A percentile compares a stretch with the other conserved stretches of the same genome.
Evolutionary conservation across 37 sponge, comb jelly and placozoan genomes (phyloP).

Genomic region (Spongilla lacustris): DNA sequence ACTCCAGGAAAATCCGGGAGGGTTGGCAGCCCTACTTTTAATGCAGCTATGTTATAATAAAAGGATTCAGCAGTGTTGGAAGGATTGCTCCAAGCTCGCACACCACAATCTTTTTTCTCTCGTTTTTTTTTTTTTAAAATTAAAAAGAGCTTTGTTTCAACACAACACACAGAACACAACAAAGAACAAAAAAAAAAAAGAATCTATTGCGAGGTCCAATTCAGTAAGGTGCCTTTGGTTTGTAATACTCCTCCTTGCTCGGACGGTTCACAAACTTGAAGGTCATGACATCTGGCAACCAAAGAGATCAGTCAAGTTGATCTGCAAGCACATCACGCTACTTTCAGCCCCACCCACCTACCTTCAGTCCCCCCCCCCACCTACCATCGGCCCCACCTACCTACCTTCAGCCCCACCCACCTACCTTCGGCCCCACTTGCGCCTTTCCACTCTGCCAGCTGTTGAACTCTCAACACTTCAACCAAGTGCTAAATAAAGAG

Average conservation of each 20-base stretch:
- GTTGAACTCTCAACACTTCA: constrained; percentile 43
- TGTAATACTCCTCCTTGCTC: constrained; percentile 7
- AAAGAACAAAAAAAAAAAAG: too few species aligned
- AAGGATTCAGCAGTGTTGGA: too few species aligned
- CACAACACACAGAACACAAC: too few species aligned
- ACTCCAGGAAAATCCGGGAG: too few species aligned
- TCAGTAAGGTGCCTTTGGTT: constrained; percentile 45
- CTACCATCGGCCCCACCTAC: background rate
- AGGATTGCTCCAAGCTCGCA: too few species aligned
- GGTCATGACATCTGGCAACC: background rate
- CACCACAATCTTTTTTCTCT: too few species aligned
- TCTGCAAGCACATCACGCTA: background rate
- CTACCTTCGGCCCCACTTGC: background rate
- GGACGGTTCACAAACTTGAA: background rate
- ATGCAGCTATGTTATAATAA: too few species aligned
- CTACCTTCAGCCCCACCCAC: background rate
- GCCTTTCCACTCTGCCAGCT: constrained; percentile 26
- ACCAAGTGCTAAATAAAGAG: constrained; percentile 42
- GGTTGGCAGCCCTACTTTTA: too few species aligned
- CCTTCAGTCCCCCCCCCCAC: background rate
- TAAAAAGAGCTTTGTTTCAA: too few species aligned
- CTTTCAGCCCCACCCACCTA: background rate
- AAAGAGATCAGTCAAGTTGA: background rate
- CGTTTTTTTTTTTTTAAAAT: too few species aligned
- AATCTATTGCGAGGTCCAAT: too few species aligned